Base-by-base conservation (phyloP, 2,797 vertebrate genomes). In the Lithobates pipiens region DNA sequence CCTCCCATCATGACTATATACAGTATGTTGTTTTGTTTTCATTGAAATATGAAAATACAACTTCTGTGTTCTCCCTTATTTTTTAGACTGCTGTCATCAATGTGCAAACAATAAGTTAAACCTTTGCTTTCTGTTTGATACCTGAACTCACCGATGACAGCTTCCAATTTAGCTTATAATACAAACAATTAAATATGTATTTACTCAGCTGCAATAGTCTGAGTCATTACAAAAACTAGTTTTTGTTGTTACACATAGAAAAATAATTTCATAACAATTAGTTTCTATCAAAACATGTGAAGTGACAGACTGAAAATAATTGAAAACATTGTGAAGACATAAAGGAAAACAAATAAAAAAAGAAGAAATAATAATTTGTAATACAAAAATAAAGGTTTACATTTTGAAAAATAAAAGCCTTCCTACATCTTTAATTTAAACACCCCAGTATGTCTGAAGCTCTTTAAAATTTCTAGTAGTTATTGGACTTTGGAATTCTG, bases 271-370 rank as follows among this genome's bases (percentile, higher is more conserved):
- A 68, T 42, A 77, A 69, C 61, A 36, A 81, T 63, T 23, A 70
- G 36, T 81, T 65, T 76, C 88, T 29, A 74, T 87, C 54, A 85
- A 23, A 79, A 77, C 15, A 8, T 88, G 87, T 83, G 83, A 85
- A 72, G 5, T 88, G 77, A 81, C 70, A 42, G 5, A 68, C 21
- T n/a, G 50, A 82, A 65, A 39, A 54, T 13, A 21, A 18, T 54
- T 16, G 3, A 54, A 54, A 54, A 54, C 18, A 54, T 39, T 39
- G 3, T 46, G 3, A 46, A 13, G 44, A 13, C 50, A 54, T 54
- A 21, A 54, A 54, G 21, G 1, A 8, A 61, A 7, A 61, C 54
- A 61, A 61, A 54, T 54, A 6, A 54, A 18, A 54, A 54, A 23
- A 39, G 6, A 39, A 32, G 32, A 36, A 23, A 61, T 0, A 6